Evolutionary conservation across 2,888 invertebrate species (phyloP).

Genomic region (Drosophila paucipuncta): DNA sequence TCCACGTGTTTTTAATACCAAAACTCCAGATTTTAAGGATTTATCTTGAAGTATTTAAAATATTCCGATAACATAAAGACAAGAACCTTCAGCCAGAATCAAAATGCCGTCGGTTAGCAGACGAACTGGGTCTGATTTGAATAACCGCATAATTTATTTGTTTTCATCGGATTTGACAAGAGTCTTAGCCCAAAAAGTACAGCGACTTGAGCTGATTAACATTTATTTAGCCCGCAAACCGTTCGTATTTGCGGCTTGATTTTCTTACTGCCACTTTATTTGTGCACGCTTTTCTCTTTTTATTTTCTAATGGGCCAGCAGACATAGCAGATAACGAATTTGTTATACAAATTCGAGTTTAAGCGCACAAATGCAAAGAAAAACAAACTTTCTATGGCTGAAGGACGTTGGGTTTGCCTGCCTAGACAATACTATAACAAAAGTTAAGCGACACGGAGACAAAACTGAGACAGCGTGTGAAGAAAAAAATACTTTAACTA

Average conservation of each 20-base stretch:
- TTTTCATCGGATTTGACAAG: conserved; percentile 52
- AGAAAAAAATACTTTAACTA: conserved; percentile 58
- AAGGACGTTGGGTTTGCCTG: conserved; percentile 1
- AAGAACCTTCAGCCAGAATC: conserved; percentile 1
- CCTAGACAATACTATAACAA: conserved; percentile 44
- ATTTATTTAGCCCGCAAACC: conserved; percentile 67
- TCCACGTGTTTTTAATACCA: not conserved
- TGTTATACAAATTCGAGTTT: conserved; percentile 71
- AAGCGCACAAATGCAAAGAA: conserved; percentile 39
- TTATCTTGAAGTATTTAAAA: conserved; percentile 25
- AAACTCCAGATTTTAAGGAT: not conserved
- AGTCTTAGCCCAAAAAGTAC: conserved; percentile 54
- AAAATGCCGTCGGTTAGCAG: conserved; percentile 17
- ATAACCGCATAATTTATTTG: conserved; percentile 76
- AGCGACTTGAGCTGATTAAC: conserved; percentile 76
- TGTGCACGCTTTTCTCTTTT: conserved; percentile 1
- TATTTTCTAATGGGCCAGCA: conserved; percentile 11
- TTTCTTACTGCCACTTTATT: conserved; percentile 24
- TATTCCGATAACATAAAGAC: conserved; percentile 37
- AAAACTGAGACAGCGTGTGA: conserved; percentile 21
- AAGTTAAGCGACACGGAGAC: conserved; percentile 62
- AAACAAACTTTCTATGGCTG: conserved; percentile 19
- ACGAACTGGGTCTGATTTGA: conserved; percentile 45
- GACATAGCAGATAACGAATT: conserved; percentile 30
- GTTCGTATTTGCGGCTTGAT: conserved; percentile 29